phyloP scores from a whole-genome alignment of 2,888 invertebrate genomes.

The Amblyteles armatorius region DNA sequence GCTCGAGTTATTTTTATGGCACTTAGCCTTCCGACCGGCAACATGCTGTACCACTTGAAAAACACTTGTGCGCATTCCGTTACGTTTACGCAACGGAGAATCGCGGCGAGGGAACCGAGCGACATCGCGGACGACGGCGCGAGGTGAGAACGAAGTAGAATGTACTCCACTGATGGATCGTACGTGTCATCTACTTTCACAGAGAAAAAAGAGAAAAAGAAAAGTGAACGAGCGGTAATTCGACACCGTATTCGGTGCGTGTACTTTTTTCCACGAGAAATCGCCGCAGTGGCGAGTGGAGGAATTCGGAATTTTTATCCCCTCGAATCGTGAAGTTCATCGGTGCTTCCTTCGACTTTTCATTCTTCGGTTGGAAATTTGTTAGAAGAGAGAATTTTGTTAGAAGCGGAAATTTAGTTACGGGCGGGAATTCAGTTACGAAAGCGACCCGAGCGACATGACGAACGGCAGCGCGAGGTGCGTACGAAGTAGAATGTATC shows the following conservation, averaged over 20 bases:
- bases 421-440: too few species aligned
- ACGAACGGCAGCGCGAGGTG: background rate
- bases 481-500: background rate
- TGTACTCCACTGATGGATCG: background rate
- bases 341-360: too few species aligned
- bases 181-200: background rate
- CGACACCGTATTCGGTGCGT: too few species aligned
- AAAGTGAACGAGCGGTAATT: background rate
- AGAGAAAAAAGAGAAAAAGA: background rate
- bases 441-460: constrained; percentile 15
- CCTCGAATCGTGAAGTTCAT: too few species aligned
- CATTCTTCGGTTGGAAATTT: too few species aligned
- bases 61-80: constrained; percentile 84
- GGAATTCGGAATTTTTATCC: too few species aligned
- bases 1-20: constrained; percentile 72
- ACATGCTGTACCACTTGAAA: constrained; percentile 84
- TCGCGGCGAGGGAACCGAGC: constrained; percentile 42
- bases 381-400: too few species aligned
- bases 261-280: too few species aligned
- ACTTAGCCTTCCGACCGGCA: constrained; percentile 80
- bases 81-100: constrained; percentile 80
- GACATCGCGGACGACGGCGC: constrained; percentile 32
- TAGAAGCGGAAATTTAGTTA: too few species aligned
- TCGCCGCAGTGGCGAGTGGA: too few species aligned
- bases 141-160: background rate